Conservation (phyloP, 1,140 invertebrate genomes). For the Drosophila melanogaster region Release_6_plus_ISO1_MT NT_033777.3:13274501-13275000, state of each 20-base stretch:
- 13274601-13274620: slow-evolving; percentile 40
- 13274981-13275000: slow-evolving; percentile 1
- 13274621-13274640: slow-evolving; percentile 35
- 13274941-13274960: neutral
- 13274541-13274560: slow-evolving; percentile 2
- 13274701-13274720: slow-evolving; percentile 15
- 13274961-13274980: slow-evolving; percentile 6
- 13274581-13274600: slow-evolving; percentile 63
- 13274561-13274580: slow-evolving; percentile 73
- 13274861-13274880: slow-evolving; percentile 21
- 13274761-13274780: slow-evolving; percentile 7
- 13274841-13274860: slow-evolving; percentile 41
- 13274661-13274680: neutral
- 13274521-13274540: neutral
- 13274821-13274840: slow-evolving; percentile 37
- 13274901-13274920: neutral
- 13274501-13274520: slow-evolving; percentile 73
- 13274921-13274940: slow-evolving; percentile 1
- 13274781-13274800: slow-evolving; percentile 21
- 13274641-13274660: slow-evolving; percentile 14
- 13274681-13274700: neutral
- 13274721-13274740: slow-evolving; percentile 4
- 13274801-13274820: slow-evolving; percentile 21
- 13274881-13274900: slow-evolving; percentile 37
- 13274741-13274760: slow-evolving; percentile 46